A percentile compares a stretch with the other conserved stretches of the same genome.
Evolutionary conservation across 2,888 invertebrate species (phyloP).

Genomic region (Ommatoiulus sabulosus): DNA sequence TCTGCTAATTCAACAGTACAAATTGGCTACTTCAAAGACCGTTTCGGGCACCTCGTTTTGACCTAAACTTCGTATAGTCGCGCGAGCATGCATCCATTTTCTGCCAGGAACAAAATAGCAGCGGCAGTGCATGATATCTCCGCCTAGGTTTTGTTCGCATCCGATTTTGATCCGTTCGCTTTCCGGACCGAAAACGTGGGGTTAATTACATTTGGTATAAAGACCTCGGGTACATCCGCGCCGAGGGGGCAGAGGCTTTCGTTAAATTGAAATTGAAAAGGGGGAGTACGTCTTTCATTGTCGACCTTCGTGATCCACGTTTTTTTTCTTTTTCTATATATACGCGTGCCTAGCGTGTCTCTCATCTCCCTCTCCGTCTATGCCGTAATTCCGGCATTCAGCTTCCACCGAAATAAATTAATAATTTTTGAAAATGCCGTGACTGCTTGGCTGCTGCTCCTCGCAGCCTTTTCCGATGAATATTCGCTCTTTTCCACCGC

Average conservation of each 20-base stretch:
- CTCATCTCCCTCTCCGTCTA: constrained; percentile 41
- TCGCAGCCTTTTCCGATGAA: constrained; percentile 10
- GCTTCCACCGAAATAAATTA: constrained; percentile 41
- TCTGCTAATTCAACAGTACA: too few species aligned
- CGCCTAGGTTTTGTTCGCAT: not conserved
- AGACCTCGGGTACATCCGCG: not conserved
- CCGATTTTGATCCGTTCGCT: constrained; percentile 1
- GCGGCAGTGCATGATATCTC: too few species aligned
- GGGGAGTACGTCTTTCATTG: constrained; percentile 34
- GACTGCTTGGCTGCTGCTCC: not conserved
- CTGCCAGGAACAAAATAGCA: too few species aligned
- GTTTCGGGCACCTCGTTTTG: too few species aligned
- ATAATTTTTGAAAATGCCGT: constrained; percentile 50
- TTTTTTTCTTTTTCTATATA: not conserved
- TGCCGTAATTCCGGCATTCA: constrained; percentile 20
- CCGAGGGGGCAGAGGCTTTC: not conserved
- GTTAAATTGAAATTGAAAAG: constrained; percentile 28
- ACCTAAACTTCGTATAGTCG: too few species aligned
- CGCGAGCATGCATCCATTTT: too few species aligned
- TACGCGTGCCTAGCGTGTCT: constrained; percentile 23
- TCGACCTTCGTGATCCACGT: constrained; percentile 28
- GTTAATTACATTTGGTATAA: constrained; percentile 34
- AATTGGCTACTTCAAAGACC: too few species aligned
- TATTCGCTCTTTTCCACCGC: constrained; percentile 13
- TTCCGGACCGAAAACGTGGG: not conserved